phyloP scores from a whole-genome alignment of 2,113 vertebrate species.

The Rhegmatorhina hoffmannsi region DNA sequence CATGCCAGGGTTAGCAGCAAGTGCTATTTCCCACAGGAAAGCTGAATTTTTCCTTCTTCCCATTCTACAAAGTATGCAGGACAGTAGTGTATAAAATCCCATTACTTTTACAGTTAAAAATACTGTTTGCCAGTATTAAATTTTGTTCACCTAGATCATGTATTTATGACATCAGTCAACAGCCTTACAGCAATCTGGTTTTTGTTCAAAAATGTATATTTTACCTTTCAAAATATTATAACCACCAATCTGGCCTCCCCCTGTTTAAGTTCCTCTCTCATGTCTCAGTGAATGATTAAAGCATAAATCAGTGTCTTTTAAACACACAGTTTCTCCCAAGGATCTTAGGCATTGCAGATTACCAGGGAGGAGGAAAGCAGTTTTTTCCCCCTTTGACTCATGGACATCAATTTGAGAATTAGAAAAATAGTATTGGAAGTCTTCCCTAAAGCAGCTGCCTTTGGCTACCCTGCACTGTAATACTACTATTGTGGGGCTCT shows the following conservation, averaged over 20 bases:
- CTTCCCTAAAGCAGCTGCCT: background rate
- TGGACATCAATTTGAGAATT: background rate
- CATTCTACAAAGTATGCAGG: background rate
- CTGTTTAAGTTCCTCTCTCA: background rate
- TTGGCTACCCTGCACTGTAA: fast-evolving
- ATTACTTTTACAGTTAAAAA: background rate
- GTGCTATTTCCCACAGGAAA: constrained; percentile 24
- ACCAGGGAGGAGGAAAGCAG: background rate
- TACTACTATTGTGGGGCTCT: fast-evolving
- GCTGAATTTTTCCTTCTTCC: background rate
- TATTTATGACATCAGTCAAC: constrained; percentile 14
- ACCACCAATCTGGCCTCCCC: background rate
- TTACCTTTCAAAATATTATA: background rate
- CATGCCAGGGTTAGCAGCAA: constrained; percentile 8
- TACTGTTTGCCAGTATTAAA: background rate
- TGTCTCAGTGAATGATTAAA: background rate
- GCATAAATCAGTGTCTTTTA: background rate
- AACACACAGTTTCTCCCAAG: background rate
- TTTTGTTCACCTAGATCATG: background rate
- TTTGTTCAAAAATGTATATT: background rate
- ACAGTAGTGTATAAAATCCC: constrained; percentile 1
- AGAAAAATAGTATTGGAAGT: background rate
- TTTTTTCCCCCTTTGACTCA: background rate
- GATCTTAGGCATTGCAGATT: background rate
- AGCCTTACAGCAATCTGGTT: background rate